Evolutionary conservation across 2,888 invertebrate genomes (phyloP).

Genomic region (Melanargia galathea): DNA sequence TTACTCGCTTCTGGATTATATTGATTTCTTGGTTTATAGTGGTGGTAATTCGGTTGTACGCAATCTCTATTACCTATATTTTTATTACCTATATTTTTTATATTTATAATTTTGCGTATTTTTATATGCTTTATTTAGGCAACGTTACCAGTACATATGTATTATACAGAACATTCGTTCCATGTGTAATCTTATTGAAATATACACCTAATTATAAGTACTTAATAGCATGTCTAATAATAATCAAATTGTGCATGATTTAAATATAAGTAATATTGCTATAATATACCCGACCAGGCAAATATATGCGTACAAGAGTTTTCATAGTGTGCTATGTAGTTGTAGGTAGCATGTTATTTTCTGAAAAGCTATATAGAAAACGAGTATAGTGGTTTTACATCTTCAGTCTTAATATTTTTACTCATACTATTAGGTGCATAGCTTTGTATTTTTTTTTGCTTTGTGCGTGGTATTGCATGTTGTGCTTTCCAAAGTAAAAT

Average conservation of each 20-base stretch:
- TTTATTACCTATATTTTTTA: no score
- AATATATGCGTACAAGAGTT: background rate
- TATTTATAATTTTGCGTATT: background rate
- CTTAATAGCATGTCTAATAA: conserved; percentile 20
- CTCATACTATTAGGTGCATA: background rate
- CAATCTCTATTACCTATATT: no score
- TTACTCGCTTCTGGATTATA: background rate
- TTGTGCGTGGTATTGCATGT: conserved; percentile 10
- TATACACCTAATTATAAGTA: conserved; percentile 29
- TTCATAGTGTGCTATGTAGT: background rate
- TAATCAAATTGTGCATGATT: conserved; percentile 26
- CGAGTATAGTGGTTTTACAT: background rate
- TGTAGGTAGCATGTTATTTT: background rate
- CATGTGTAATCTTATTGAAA: conserved; percentile 40
- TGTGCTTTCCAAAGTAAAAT: background rate
- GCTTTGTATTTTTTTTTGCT: background rate
- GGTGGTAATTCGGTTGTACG: background rate
- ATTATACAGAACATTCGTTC: background rate
- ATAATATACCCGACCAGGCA: background rate
- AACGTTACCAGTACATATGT: background rate
- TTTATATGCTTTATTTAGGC: background rate
- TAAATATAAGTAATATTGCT: background rate
- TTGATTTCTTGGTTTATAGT: background rate
- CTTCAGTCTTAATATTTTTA: background rate
- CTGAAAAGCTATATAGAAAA: background rate